phyloP scores from a whole-genome alignment of 2,888 invertebrate species.

The Laspeyria flexula region DNA sequence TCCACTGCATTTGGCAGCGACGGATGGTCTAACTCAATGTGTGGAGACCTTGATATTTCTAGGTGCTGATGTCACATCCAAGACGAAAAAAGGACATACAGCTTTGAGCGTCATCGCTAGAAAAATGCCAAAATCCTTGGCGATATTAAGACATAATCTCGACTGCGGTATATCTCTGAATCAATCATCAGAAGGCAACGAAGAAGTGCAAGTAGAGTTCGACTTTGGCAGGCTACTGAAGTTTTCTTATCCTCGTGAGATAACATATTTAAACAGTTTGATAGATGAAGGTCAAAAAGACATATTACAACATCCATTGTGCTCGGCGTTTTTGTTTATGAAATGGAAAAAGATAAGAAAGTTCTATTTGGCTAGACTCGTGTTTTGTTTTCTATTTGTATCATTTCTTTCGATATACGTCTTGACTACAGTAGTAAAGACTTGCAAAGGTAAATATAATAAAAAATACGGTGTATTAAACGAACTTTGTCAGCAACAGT shows the following conservation, averaged over 20 bases:
- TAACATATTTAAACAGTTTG: constrained; percentile 94
- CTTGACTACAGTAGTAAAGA: constrained; percentile 91
- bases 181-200: constrained; percentile 90
- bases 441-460: constrained; percentile 83
- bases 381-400: constrained; percentile 93
- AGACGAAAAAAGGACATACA: constrained; percentile 94
- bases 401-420: constrained; percentile 92
- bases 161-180: constrained; percentile 92
- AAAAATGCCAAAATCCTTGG: constrained; percentile 93
- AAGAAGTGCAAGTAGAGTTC: constrained; percentile 92
- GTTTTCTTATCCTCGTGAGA: constrained; percentile 93
- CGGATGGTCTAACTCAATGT: constrained; percentile 93
- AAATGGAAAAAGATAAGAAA: constrained; percentile 96
- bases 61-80: constrained; percentile 94
- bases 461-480: constrained; percentile 86
- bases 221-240: constrained; percentile 93
- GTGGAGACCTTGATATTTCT: constrained; percentile 93
- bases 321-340: constrained; percentile 94
- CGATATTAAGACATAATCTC: constrained; percentile 91
- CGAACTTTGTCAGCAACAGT: constrained; percentile 91
- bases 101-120: constrained; percentile 93
- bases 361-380: constrained; percentile 92
- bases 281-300: constrained; percentile 96
- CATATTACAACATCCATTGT: constrained; percentile 93
- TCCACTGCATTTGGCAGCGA: constrained; percentile 93